Percentiles rank a stretch among this genome's conserved stretches.
phyloP scores from a whole-genome alignment of 2,797 vertebrate genomes.

The Molossus molossus region DNA sequence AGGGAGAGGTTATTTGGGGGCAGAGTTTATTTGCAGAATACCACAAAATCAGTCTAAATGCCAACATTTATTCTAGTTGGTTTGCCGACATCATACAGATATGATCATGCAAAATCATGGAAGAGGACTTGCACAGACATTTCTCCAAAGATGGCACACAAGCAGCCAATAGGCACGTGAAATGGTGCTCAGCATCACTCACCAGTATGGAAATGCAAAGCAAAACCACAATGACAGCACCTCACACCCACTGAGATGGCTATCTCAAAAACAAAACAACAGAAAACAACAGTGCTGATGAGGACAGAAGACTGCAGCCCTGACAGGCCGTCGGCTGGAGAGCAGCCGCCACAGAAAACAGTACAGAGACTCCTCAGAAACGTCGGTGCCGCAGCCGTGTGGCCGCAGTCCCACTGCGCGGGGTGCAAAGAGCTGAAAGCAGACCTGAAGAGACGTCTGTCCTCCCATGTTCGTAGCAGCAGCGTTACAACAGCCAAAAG shows the following conservation, averaged over 20 bases:
- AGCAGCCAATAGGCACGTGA: background rate
- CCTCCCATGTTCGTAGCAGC: background rate
- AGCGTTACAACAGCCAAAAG: background rate
- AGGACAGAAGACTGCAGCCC: background rate
- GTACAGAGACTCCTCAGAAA: background rate
- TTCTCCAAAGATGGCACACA: slow-evolving; percentile 21
- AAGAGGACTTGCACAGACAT: background rate
- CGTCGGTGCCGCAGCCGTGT: too few species aligned
- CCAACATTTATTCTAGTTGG: slow-evolving; percentile 25
- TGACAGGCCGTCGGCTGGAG: background rate
- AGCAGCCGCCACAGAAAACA: background rate
- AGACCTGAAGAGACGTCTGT: background rate
- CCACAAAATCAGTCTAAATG: slow-evolving; percentile 61
- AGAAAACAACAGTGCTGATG: background rate
- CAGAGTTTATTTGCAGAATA: slow-evolving; percentile 77
- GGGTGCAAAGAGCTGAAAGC: background rate
- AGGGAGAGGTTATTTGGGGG: slow-evolving; percentile 75
- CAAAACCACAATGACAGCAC: background rate
- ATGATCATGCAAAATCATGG: slow-evolving; percentile 5
- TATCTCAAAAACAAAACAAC: background rate
- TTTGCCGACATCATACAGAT: slow-evolving; percentile 65
- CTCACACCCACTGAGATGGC: background rate
- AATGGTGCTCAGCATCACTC: background rate
- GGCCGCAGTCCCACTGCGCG: background rate
- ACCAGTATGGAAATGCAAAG: background rate